Evolutionary conservation across 2,113 vertebrate species (phyloP), one percentile per base, ranked within the genome.

Genomic region (Tragulus kanchil): DNA sequence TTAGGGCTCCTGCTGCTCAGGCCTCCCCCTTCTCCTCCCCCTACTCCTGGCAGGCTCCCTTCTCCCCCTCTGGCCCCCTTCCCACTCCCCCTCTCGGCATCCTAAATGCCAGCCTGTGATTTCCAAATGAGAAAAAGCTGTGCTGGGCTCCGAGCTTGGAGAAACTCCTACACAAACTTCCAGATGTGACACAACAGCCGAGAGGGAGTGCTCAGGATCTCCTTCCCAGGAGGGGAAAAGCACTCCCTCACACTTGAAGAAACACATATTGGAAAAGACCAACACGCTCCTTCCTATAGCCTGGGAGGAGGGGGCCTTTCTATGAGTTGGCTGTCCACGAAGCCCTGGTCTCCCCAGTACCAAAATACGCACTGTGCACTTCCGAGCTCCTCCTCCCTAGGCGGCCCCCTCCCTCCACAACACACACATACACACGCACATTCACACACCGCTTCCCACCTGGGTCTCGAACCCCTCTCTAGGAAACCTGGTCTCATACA

Each of bases 121-220:
- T 99, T 98, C 98, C 99, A 99, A 99, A 99, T 99, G 99, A 99
- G 99, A 99, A 99, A 99, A 99, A 99, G 99, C 99, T 99, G 99
- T 96, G 95, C 98, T 98, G 98, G 98, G 97, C 98, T 98, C 98
- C 98, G 99, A 98, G 92, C 98, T 99, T 99, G 99, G 99, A 99
- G 98, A 97, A 98, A 98, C 98, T 99, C 99, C 99, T 99, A 99
- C 98, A 99, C 99, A 99, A 99, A 99, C 99, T 99, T 99, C 98
- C 99, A 99, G 99, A 98, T 99, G 99, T 99, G 99, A 99, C 99
- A 99, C 98, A 99, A 99, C 98, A 98, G 98, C 98, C 98, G 94
- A 98, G 98, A 98, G 98, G 98, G 98, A 98, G 98, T 93, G 98
- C 95, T 14, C 97, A 98, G 98, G 98, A 97, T 97, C 98, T 98